Conservation (phyloP, 2,797 vertebrate genomes). For the Arctocebus calabarensis region DNA sequence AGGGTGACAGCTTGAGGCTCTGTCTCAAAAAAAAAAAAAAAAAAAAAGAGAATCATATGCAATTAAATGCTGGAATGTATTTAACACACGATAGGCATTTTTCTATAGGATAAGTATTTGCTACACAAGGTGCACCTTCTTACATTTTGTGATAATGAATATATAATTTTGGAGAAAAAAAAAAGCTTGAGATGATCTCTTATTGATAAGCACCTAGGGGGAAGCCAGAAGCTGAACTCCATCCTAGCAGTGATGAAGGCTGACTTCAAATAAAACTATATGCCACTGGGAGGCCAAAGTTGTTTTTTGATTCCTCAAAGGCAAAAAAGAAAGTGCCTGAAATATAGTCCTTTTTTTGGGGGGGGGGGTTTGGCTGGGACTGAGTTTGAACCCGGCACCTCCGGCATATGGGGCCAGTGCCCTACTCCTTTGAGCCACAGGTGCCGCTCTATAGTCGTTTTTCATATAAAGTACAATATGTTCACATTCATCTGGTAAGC, state of each 20-base stretch:
- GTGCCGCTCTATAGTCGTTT: background rate
- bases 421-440: too few species aligned
- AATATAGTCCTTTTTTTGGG: background rate
- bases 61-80: background rate
- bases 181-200: slow-evolving; percentile 2
- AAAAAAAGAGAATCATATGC: background rate
- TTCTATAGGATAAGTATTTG: background rate
- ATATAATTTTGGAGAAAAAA: background rate
- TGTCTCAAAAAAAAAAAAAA: too few species aligned
- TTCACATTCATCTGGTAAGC: background rate
- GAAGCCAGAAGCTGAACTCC: background rate
- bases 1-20: too few species aligned
- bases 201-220: background rate
- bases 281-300: background rate
- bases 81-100: background rate
- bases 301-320: slow-evolving; percentile 20
- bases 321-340: background rate
- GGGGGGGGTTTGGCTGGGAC: too few species aligned
- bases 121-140: background rate
- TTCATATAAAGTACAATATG: background rate
- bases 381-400: too few species aligned
- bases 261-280: slow-evolving; percentile 20
- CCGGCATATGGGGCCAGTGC: too few species aligned
- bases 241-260: background rate
- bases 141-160: background rate